These are phyloP conservation scores for Drosophila equinoxialis DNA, from an alignment of 1,140 invertebrate genomes.

Conservation along the genomic window DNA sequence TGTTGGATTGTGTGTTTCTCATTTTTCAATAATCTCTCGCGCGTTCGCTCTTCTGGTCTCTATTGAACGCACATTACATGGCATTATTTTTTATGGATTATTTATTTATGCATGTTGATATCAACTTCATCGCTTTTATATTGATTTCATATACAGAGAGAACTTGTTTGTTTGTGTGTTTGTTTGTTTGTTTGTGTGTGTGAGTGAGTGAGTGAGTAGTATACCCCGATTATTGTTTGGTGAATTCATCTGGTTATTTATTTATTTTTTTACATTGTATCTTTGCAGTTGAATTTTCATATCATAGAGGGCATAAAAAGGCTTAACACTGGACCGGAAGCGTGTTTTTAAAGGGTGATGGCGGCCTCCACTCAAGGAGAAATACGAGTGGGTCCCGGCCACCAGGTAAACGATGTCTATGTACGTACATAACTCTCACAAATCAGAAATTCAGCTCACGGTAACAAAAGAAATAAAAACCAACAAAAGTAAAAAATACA, in stretches of 20 bases:
- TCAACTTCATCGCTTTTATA: conserved; percentile 67
- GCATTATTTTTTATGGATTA: conserved; percentile 76
- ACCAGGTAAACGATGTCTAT: conserved; percentile 91
- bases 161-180: conserved; percentile 1
- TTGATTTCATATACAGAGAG: conserved; percentile 28
- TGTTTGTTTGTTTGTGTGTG: no score
- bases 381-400: conserved; percentile 96
- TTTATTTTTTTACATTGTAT: conserved; percentile 17
- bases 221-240: not conserved
- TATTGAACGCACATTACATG: conserved; percentile 65
- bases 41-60: not conserved
- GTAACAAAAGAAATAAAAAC: conserved; percentile 77
- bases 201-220: no score
- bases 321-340: conserved; percentile 83
- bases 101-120: conserved; percentile 75
- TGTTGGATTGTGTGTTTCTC: conserved; percentile 1
- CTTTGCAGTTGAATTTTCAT: conserved; percentile 80
- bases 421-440: conserved; percentile 85
- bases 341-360: conserved; percentile 83
- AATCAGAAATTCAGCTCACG: conserved; percentile 83
- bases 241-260: conserved; percentile 29
- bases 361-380: conserved; percentile 93
- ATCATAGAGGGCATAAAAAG: conserved; percentile 82
- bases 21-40: conserved; percentile 10
- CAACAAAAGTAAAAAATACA: conserved; percentile 15